phyloP scores from a whole-genome alignment of 2,888 invertebrate genomes.

The Hypomecis atomaria region DNA sequence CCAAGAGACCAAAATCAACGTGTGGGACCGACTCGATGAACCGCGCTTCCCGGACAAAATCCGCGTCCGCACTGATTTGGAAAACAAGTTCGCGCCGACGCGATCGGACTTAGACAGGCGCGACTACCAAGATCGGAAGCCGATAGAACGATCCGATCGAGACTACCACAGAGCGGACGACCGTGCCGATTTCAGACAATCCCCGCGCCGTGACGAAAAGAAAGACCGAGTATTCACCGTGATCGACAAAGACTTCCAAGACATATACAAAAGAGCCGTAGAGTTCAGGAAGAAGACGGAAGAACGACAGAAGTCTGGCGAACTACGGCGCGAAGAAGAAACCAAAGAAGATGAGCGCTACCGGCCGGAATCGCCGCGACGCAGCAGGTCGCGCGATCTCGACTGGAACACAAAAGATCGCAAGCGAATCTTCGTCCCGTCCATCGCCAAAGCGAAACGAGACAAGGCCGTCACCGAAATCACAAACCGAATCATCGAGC shows the following conservation, averaged over 20 bases:
- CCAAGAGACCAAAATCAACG: slow-evolving; percentile 32
- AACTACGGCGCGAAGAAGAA: slow-evolving; percentile 41
- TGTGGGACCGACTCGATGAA: slow-evolving; percentile 37
- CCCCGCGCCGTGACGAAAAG: slow-evolving; percentile 45
- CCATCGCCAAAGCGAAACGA: slow-evolving; percentile 54
- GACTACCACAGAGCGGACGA: slow-evolving; percentile 12
- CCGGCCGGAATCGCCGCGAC: slow-evolving; percentile 7
- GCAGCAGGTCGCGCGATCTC: background rate
- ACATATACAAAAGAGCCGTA: slow-evolving; percentile 67
- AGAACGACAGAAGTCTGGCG: slow-evolving; percentile 55
- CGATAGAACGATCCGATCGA: background rate
- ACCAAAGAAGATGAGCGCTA: slow-evolving; percentile 4
- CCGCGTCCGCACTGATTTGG: slow-evolving; percentile 25
- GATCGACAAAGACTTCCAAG: slow-evolving; percentile 69
- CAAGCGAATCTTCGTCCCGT: slow-evolving; percentile 17
- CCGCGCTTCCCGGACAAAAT: slow-evolving; percentile 50
- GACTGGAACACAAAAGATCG: slow-evolving; percentile 18
- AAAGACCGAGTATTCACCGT: slow-evolving; percentile 36
- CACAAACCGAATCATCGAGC: slow-evolving; percentile 57
- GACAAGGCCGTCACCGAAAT: slow-evolving; percentile 68
- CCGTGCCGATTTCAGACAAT: slow-evolving; percentile 30
- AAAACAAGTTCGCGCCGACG: slow-evolving; percentile 25
- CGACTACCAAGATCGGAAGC: slow-evolving; percentile 39
- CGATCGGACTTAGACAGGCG: slow-evolving; percentile 30
- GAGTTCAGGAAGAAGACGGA: slow-evolving; percentile 69